Percentiles rank a stretch among this genome's conserved stretches.
phyloP scores from a whole-genome alignment of 2,888 invertebrate genomes.

The Ennomos erosarius region DNA sequence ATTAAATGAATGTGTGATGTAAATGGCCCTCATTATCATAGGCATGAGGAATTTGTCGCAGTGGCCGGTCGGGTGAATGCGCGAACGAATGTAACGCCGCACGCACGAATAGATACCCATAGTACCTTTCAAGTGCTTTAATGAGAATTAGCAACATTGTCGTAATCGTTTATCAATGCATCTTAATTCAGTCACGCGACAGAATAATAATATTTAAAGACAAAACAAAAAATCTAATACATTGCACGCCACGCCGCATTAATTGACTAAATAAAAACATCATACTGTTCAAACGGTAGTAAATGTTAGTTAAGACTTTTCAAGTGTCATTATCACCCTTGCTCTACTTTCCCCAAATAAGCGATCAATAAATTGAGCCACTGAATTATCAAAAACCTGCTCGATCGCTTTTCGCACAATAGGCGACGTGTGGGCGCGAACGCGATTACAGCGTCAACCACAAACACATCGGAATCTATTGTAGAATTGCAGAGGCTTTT shows the following conservation, averaged over 20 bases:
- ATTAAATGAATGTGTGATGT: conserved; percentile 29
- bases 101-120: conserved; percentile 11
- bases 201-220: not conserved
- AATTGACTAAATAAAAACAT: not conserved
- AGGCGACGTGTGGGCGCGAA: conserved; percentile 12
- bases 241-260: too few species aligned
- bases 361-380: not conserved
- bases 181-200: conserved; percentile 15
- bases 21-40: conserved; percentile 44
- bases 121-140: conserved; percentile 18
- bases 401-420: conserved; percentile 14
- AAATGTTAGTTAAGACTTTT: not conserved
- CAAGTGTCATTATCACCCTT: conserved; percentile 12
- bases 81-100: not conserved
- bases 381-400: conserved; percentile 17
- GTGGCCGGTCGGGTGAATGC: conserved; percentile 7
- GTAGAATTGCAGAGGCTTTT: not conserved
- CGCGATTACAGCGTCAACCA: conserved; percentile 6
- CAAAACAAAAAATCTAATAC: too few species aligned
- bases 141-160: conserved; percentile 9
- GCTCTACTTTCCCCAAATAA: conserved; percentile 20
- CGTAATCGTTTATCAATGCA: conserved; percentile 7
- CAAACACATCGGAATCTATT: conserved; percentile 17
- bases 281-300: too few species aligned
- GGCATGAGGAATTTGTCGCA: conserved; percentile 47